Evolutionary conservation across 2,113 vertebrate species (phyloP), one percentile per base, ranked within the genome.

Genomic region (Paradisaea rubra): DNA sequence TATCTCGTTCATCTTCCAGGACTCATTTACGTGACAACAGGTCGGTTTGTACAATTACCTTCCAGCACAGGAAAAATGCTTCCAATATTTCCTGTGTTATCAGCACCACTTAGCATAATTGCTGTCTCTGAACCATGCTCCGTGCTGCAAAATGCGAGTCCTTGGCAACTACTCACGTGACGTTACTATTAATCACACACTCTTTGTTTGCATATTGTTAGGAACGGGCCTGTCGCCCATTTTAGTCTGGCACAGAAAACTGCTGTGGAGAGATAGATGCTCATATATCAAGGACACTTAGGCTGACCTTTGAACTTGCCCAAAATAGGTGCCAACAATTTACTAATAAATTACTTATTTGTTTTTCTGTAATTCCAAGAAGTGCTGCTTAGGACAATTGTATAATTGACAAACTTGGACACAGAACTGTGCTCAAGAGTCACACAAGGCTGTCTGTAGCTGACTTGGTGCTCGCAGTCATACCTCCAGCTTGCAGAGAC

Each of bases 21-120:
- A 79, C 1, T 1, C 11, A 42, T 4, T 39, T 59, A 23, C 0
- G 0, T 28, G 60, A 59, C 42, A 49, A 53, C 30, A 37, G 4
- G 4, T 54, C 24, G 8, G 33, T 50, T 72, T 63, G 44, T 71
- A 76, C 81, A n/a, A n/a, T 64, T 47, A 54, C 27, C 30, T 78
- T 84, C 60, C 33, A 61, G 44, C 33, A 49, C 6, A 31, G 53
- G 13, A 52, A 41, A 74, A 92, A 49, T 7, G 13, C 37, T 92
- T 68, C 41, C 27, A 84, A 25, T 10, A 4, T 21, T 63, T 42
- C 23, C 33, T 9, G 5, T 1, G 0, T 54, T 74, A 60, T 10
- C 33, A 71, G 22, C 23, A 44, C n/a, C 1, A 1, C 30, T 68
- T 27, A 50, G 5, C 12, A 0, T 6, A 70, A 92, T 39, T 15